These are phyloP conservation scores for Pelobates cultripes DNA, from an alignment of 2,797 vertebrate species.

Conservation along the genomic window DNA sequence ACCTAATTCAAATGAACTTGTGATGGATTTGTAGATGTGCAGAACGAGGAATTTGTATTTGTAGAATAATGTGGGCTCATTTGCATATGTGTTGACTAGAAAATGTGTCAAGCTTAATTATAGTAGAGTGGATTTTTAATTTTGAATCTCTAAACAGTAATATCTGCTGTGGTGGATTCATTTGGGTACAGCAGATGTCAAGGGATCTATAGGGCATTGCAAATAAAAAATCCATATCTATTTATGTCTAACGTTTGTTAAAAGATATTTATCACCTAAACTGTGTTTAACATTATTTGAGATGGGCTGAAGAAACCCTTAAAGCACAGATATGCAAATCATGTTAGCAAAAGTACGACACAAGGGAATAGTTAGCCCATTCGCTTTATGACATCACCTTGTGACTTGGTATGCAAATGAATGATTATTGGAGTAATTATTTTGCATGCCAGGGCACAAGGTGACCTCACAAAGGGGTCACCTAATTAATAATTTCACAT, in stretches of 20 bases:
- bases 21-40: slow-evolving; percentile 31
- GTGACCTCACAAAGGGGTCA: background rate
- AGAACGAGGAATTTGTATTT: slow-evolving; percentile 34
- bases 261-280: background rate
- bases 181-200: slow-evolving; percentile 7
- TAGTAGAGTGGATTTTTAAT: slow-evolving; percentile 13
- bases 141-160: slow-evolving; percentile 24
- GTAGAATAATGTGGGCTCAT: slow-evolving; percentile 1
- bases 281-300: background rate
- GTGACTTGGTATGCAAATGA: background rate
- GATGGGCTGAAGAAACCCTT: background rate
- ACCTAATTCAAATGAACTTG: slow-evolving; percentile 25
- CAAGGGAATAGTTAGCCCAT: too few species aligned
- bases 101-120: slow-evolving; percentile 35
- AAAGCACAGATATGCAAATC: too few species aligned
- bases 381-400: too few species aligned
- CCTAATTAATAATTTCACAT: too few species aligned
- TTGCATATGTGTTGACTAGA: slow-evolving; percentile 27
- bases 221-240: background rate
- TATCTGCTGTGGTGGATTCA: slow-evolving; percentile 24
- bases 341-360: too few species aligned
- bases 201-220: slow-evolving; percentile 4
- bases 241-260: background rate
- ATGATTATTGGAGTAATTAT: background rate
- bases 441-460: background rate